Evolutionary conservation across 2,113 vertebrate genomes (phyloP).

Genomic region (Mobula birostris): DNA sequence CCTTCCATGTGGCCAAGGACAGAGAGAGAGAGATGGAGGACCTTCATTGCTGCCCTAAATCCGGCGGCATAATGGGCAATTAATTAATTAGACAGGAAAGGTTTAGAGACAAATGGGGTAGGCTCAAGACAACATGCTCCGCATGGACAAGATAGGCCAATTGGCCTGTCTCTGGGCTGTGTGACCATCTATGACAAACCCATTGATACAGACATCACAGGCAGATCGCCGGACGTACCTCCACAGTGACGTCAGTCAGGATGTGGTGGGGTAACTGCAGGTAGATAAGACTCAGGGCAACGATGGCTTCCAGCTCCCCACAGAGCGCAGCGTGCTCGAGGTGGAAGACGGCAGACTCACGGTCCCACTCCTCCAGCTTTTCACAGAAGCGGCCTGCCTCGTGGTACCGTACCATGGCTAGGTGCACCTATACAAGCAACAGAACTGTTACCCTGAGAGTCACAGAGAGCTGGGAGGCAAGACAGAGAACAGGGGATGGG

Average conservation of each 20-base stretch:
- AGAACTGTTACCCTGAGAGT: background rate
- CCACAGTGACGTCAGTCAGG: constrained; percentile 67
- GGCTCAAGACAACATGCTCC: no score
- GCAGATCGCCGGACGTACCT: constrained; percentile 56
- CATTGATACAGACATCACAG: background rate
- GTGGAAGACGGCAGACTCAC: constrained; percentile 77
- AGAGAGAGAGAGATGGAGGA: no score
- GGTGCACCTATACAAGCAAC: constrained; percentile 68
- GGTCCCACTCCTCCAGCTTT: constrained; percentile 82
- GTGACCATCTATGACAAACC: no score
- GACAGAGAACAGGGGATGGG: background rate
- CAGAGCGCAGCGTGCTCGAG: constrained; percentile 82
- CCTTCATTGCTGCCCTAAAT: no score
- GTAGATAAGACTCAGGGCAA: constrained; percentile 77
- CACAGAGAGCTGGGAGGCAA: background rate
- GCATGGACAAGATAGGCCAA: no score
- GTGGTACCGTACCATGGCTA: constrained; percentile 91
- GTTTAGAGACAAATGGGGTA: no score
- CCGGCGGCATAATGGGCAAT: no score
- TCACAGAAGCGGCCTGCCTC: constrained; percentile 85
- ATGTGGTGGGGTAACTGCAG: constrained; percentile 87
- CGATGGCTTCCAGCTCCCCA: constrained; percentile 90
- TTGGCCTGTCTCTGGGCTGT: no score
- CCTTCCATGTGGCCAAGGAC: no score
- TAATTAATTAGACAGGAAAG: no score